Conservation (phyloP, 1,140 invertebrate genomes). For the Cylas formicarius region DNA sequence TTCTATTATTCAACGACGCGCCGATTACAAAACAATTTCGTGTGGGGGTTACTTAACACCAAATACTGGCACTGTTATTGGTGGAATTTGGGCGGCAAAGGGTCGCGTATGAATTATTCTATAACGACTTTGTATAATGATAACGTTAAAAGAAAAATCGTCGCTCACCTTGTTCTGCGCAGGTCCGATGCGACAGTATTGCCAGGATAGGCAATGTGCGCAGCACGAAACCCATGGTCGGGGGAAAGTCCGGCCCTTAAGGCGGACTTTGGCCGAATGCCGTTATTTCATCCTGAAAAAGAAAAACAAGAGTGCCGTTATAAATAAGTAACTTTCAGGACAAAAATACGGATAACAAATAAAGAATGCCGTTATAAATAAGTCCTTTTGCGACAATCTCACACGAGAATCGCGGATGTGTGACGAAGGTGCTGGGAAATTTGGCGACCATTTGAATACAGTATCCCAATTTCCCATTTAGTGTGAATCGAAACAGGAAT, state of each 20-base stretch:
- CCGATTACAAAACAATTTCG: conserved; percentile 8
- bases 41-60: conserved; percentile 2
- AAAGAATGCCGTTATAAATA: too few species aligned
- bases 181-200: conserved; percentile 16
- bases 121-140: neutral
- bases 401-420: too few species aligned
- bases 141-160: neutral
- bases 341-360: too few species aligned
- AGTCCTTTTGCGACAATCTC: too few species aligned
- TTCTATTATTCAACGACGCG: conserved; percentile 9
- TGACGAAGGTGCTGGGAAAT: too few species aligned
- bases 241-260: conserved; percentile 15
- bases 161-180: conserved; percentile 29
- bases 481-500: too few species aligned
- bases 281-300: conserved; percentile 28
- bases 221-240: conserved; percentile 26
- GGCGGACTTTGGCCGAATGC: conserved; percentile 15
- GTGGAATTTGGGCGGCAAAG: conserved; percentile 7
- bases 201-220: conserved; percentile 24
- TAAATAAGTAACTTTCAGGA: too few species aligned
- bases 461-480: too few species aligned
- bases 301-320: conserved; percentile 14
- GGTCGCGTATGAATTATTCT: neutral
- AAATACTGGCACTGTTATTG: conserved; percentile 11
- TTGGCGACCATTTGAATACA: too few species aligned